Conservation (phyloP, 2,888 invertebrate species). For the Rhagium mordax region DNA sequence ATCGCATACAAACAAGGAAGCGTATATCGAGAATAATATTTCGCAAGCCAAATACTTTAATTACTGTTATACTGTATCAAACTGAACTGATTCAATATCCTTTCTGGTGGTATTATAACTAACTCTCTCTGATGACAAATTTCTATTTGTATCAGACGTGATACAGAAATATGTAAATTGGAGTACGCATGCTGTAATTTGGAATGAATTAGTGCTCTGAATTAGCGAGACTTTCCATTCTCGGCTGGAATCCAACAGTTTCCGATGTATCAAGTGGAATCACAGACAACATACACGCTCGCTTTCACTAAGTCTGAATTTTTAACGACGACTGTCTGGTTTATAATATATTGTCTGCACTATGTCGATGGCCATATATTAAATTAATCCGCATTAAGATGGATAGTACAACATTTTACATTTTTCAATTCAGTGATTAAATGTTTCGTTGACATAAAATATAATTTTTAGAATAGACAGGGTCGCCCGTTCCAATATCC, state of each 20-base stretch:
- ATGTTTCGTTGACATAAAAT: too few relatives aligned
- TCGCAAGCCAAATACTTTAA: too few relatives aligned
- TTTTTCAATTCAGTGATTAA: too few relatives aligned
- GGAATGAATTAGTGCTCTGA: slow-evolving; percentile 49
- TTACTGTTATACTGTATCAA: background rate
- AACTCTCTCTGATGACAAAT: slow-evolving; percentile 31
- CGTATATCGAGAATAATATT: background rate
- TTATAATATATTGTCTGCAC: background rate
- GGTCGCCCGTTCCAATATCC: too few relatives aligned
- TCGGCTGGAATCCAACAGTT: slow-evolving; percentile 49
- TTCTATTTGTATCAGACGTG: slow-evolving; percentile 31
- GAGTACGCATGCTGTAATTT: slow-evolving; percentile 8
- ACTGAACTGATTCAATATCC: background rate
- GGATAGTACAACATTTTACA: background rate
- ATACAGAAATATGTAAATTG: slow-evolving; percentile 27
- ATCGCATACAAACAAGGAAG: too few relatives aligned
- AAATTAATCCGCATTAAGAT: background rate
- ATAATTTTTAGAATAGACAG: too few relatives aligned
- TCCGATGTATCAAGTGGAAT: slow-evolving; percentile 21
- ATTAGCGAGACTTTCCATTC: slow-evolving; percentile 59
- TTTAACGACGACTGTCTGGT: slow-evolving; percentile 38
- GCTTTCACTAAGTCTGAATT: slow-evolving; percentile 38
- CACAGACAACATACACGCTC: slow-evolving; percentile 4
- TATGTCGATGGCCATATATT: background rate
- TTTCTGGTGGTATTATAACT: background rate